Evolutionary conservation across 1,140 invertebrate genomes (phyloP).

Genomic region (Pseudoatta argentina): DNA sequence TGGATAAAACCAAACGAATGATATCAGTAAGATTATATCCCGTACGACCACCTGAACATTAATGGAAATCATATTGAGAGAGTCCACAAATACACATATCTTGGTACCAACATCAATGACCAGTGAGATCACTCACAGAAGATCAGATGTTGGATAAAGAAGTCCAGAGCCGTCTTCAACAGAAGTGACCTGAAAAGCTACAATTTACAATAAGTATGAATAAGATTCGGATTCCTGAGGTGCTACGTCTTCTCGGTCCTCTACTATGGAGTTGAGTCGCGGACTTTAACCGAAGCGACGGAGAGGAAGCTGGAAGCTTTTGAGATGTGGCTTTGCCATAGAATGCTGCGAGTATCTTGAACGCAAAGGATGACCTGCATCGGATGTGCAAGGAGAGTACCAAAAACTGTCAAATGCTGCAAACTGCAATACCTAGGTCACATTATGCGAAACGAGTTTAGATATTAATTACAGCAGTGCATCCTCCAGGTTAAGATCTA

Average conservation of each 20-base stretch:
- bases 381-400: neutral
- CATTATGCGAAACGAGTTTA: neutral
- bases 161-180: too few species aligned
- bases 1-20: neutral
- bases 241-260: too few species aligned
- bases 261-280: too few species aligned
- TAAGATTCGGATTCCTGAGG: too few species aligned
- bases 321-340: neutral
- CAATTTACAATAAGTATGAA: too few species aligned
- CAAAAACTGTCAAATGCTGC: neutral
- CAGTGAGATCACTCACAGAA: too few species aligned
- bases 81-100: neutral
- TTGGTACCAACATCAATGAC: neutral
- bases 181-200: too few species aligned
- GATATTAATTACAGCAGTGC: neutral
- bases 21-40: neutral
- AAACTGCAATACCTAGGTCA: constrained; percentile 7
- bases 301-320: neutral
- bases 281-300: neutral
- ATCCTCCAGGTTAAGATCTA: neutral
- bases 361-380: neutral
- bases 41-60: neutral
- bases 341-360: neutral
- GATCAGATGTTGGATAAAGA: too few species aligned
- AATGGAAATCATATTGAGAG: neutral